Percentiles rank a stretch among this genome's conserved stretches.
phyloP scores from a whole-genome alignment of 1,140 invertebrate species.

The Dendroctonus valens region DNA sequence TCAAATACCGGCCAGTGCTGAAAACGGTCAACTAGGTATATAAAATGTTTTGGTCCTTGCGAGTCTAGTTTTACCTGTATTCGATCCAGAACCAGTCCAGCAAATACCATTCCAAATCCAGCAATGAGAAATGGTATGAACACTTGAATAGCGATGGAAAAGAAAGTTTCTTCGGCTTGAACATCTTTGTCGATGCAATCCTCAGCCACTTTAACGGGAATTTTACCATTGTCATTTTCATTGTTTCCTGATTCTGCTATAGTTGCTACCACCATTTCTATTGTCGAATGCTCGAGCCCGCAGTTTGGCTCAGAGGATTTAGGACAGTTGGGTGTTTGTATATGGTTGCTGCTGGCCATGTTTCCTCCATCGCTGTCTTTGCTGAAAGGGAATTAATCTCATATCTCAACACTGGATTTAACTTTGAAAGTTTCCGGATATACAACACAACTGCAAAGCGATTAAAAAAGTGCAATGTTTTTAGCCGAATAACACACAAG shows the following conservation, averaged over 20 bases:
- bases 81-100: slow-evolving; percentile 77
- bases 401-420: not conserved
- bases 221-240: slow-evolving; percentile 50
- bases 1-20: slow-evolving; percentile 87
- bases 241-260: slow-evolving; percentile 38
- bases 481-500: not conserved
- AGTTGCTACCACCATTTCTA: slow-evolving; percentile 38
- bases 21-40: slow-evolving; percentile 48
- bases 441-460: not conserved
- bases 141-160: slow-evolving; percentile 74
- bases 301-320: slow-evolving; percentile 37
- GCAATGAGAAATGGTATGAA: slow-evolving; percentile 87
- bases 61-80: slow-evolving; percentile 58
- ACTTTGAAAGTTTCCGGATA: not conserved
- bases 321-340: slow-evolving; percentile 31
- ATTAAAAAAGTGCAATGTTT: not conserved
- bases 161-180: slow-evolving; percentile 55
- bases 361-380: slow-evolving; percentile 46
- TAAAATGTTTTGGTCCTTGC: not conserved
- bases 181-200: slow-evolving; percentile 38
- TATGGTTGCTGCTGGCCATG: slow-evolving; percentile 44
- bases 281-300: slow-evolving; percentile 31
- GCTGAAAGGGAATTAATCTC: slow-evolving; percentile 25
- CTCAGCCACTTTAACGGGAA: slow-evolving; percentile 60
- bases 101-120: slow-evolving; percentile 89